Evolutionary conservation across 2,113 vertebrate genomes (phyloP), one percentile per base, ranked within the genome.

Genomic region (Carassius carassius): DNA sequence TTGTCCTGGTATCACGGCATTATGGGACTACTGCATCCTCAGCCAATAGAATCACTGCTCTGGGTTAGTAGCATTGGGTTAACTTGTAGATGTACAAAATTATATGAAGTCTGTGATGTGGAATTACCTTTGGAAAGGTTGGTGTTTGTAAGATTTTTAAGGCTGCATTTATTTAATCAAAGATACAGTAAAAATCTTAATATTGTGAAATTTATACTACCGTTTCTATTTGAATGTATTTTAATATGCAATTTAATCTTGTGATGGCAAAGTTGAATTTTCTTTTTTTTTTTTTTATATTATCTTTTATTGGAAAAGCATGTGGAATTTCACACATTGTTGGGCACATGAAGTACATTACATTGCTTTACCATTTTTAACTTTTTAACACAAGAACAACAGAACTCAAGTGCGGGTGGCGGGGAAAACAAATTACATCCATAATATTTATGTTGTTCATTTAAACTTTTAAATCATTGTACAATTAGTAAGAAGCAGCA

Each of bases 1-100:
- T 96, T 99, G 49, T 99, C 98, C 74, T 99, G 97, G 97, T 99
- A 99, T 91, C 98, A 99, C 35, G 98, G 98, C 84, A 94, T 99
- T 89, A 98, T 98, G 86, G 98, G 97, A 89, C 92, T 99, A 86
- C 92, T 99, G 89, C 95, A 99, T 89, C 98, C 98, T 73, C 95
- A 97, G 80, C 97, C 96, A 76, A 96, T 99, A 4, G 96, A 99
- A 87, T 99, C 97, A 69, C 94, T 99, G 80, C 92, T 99, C 76
- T 99, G 98, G 98, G 98, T 99, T 93, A 96, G 95, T 58, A 75
- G 10, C 82, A 2, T n/a, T 35, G 2, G 0, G 19, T 78, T 41
- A 56, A 62, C 54, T 35, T 41, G 63, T 12, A 62, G 16, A 49
- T 25, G 35, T 41, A 37, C 49, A 44, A 44, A 73, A 69, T 35